Evolutionary conservation across 35 echinoderm and acorn worm genomes (phyloP), one percentile per base, ranked within the genome.

Genomic region (Lytechinus pictus): DNA sequence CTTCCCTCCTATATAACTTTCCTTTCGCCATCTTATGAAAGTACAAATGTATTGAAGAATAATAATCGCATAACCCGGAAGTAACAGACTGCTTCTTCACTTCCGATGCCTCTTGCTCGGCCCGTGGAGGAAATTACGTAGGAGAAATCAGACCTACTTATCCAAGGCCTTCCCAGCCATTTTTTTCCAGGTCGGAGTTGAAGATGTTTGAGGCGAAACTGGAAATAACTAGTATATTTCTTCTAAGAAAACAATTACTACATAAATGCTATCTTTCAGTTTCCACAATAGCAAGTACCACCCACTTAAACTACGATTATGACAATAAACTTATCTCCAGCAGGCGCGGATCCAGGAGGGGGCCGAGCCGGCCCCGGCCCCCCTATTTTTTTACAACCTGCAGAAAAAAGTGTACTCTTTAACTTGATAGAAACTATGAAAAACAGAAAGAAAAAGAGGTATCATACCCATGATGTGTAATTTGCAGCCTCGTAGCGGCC

Each of bases 101-200:
- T 71, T 71, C 61, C 61, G 66, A 7, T 79, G 16, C 4, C 66
- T 24, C 19, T 79, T 79, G 66, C 66, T 79, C 19, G 13, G 56
- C 56, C 21, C n/a, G 66, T 79, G 19, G 14, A 79, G 66, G 66
- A 79, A 79, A 24, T 79, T 16, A 79, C 66, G 66, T 79, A 79
- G 66, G 66, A 79, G 66, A 79, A 79, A 79, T 79, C 66, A 79
- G 66, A 79, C 66, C 66, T 79, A 79, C 66, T 79, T 79, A n/a
- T 79, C 66, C 66, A 79, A 79, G 66, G 66, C 66, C 66, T 24
- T 16, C 66, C 66, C 66, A 79, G 66, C 66, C 66, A 79, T 11
- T 24, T 79, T n/a, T 44, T 44, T 44, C 33, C 6, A 79, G 66
- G 66, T 79, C 66, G 66, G 16, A 79, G 66, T 79, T 79, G 66